Percentiles rank a stretch among this genome's conserved stretches.
Evolutionary conservation across 2,888 invertebrate genomes (phyloP).

Genomic region (Sclerodermus sp.): DNA sequence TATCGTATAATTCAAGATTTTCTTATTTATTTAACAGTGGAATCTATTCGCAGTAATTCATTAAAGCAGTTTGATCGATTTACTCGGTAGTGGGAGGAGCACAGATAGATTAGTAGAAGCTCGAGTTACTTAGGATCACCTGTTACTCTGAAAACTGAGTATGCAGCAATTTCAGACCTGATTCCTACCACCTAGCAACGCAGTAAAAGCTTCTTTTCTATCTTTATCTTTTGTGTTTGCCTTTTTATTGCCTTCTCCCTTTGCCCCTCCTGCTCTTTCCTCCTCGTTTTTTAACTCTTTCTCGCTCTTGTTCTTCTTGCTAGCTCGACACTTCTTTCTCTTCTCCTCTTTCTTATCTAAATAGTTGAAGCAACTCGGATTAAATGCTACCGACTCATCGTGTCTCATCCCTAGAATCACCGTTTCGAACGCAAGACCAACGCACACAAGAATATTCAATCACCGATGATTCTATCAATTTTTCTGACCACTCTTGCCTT

Average conservation of each 20-base stretch:
- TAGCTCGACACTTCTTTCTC: not conserved
- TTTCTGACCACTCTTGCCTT: too few species aligned
- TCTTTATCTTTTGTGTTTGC: not conserved
- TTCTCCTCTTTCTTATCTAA: conserved; percentile 2
- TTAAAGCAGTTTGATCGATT: too few species aligned
- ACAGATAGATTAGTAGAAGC: conserved; percentile 24
- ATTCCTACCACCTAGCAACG: not conserved
- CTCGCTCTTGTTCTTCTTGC: conserved; percentile 11
- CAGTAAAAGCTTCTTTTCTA: not conserved
- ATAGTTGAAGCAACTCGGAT: not conserved
- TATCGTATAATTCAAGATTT: too few species aligned
- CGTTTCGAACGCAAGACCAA: too few species aligned
- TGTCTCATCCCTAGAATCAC: not conserved
- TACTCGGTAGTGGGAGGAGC: not conserved
- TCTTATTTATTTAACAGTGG: too few species aligned
- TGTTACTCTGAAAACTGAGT: conserved; percentile 29
- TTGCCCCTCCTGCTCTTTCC: conserved; percentile 10
- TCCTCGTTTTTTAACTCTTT: not conserved
- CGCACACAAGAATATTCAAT: too few species aligned
- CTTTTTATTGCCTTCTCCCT: not conserved
- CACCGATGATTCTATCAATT: too few species aligned
- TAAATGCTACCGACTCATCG: conserved; percentile 7
- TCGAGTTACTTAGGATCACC: conserved; percentile 32
- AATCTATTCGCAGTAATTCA: too few species aligned
- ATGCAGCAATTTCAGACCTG: conserved; percentile 8